Evolutionary conservation across 1,140 invertebrate genomes (phyloP).

Genomic region (Drosophila oshimai): DNA sequence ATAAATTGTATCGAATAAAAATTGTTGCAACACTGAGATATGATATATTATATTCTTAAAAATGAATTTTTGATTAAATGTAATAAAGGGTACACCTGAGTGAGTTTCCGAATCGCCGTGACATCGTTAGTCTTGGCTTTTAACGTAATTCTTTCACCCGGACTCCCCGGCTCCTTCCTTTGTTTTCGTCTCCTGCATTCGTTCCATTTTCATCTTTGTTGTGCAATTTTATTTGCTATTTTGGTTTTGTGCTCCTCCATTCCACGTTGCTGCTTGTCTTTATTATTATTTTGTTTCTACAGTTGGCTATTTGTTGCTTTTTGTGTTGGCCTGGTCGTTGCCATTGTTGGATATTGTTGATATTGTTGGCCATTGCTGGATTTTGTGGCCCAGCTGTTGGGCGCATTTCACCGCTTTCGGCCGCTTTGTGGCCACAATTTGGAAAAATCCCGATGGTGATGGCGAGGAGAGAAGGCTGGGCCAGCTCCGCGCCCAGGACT

Average conservation of each 20-base stretch:
- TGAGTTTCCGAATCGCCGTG: not conserved
- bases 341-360: constrained; percentile 4
- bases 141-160: constrained; percentile 2
- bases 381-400: constrained; percentile 56
- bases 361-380: constrained; percentile 14
- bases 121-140: constrained; percentile 18
- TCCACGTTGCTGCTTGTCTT: constrained; percentile 25
- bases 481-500: not conserved
- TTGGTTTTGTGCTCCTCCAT: constrained; percentile 45
- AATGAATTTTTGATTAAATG: not conserved
- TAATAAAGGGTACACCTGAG: not conserved
- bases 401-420: constrained; percentile 51
- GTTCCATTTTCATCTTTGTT: constrained; percentile 62
- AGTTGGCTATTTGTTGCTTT: not conserved
- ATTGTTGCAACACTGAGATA: too few relatives aligned
- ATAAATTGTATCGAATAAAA: too few relatives aligned
- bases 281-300: constrained; percentile 30
- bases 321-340: not conserved
- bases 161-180: constrained; percentile 9
- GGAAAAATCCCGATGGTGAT: constrained; percentile 6
- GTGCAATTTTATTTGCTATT: constrained; percentile 68
- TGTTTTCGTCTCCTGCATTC: constrained; percentile 39
- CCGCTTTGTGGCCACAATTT: constrained; percentile 65
- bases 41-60: too few relatives aligned
- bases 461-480: not conserved